A percentile compares a stretch with the other conserved stretches of the same genome.
Conservation (phyloP, 92 coral and sea anemone genomes). For the Porites rus region DNA sequence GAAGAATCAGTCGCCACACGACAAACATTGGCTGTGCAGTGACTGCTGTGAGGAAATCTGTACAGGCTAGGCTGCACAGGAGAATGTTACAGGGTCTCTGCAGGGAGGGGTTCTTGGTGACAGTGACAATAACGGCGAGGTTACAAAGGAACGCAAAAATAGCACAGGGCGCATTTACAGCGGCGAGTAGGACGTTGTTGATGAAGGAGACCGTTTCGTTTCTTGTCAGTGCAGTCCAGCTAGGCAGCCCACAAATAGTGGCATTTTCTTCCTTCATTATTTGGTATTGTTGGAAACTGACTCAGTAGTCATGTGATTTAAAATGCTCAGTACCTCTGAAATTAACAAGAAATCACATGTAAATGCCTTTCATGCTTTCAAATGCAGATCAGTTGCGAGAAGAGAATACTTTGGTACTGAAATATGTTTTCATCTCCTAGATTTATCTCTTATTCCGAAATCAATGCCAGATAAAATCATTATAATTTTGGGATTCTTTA, state of each 20-base stretch:
- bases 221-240: neutral
- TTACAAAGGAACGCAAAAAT: constrained; percentile 13
- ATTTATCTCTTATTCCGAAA: too few relatives aligned
- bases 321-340: too few relatives aligned
- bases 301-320: too few relatives aligned
- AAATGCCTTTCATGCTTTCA: too few relatives aligned
- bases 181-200: constrained; percentile 2
- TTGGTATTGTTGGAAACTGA: too few relatives aligned
- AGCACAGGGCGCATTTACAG: neutral
- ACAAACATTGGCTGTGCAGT: constrained; percentile 40
- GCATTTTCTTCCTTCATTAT: too few relatives aligned
- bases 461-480: too few relatives aligned
- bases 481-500: too few relatives aligned
- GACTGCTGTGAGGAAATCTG: constrained; percentile 52
- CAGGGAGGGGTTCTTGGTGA: constrained; percentile 33
- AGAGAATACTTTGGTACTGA: too few relatives aligned
- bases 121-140: constrained; percentile 34
- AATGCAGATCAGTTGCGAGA: too few relatives aligned
- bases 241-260: neutral
- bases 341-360: too few relatives aligned
- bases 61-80: constrained; percentile 44
- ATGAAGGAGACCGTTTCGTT: neutral
- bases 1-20: constrained; percentile 14
- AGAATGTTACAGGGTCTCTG: constrained; percentile 46
- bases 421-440: too few relatives aligned